Conservation (phyloP, 2,888 invertebrate species). For the Rhingia rostrata region DNA sequence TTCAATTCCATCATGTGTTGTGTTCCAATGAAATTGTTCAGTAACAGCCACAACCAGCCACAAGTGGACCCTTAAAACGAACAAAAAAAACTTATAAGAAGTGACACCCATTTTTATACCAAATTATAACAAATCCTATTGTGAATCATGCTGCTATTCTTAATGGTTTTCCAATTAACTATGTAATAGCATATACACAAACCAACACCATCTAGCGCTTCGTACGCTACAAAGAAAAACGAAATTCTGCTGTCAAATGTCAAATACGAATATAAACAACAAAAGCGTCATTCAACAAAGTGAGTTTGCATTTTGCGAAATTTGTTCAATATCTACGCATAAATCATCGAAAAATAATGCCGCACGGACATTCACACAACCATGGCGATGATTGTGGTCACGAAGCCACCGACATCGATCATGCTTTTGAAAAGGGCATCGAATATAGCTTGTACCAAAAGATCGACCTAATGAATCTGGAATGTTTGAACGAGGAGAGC, state of each 20-base stretch:
- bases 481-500: slow-evolving; percentile 94
- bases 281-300: background rate
- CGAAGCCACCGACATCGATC: slow-evolving; percentile 81
- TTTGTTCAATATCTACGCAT: background rate
- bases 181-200: too few species aligned
- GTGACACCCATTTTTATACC: too few species aligned
- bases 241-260: slow-evolving; percentile 8
- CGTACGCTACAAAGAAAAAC: background rate
- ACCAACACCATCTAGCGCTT: too few species aligned
- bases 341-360: slow-evolving; percentile 77
- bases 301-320: slow-evolving; percentile 26
- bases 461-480: slow-evolving; percentile 93
- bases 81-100: too few species aligned
- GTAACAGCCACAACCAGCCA: too few species aligned
- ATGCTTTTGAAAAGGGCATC: slow-evolving; percentile 82
- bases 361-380: slow-evolving; percentile 81
- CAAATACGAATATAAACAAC: slow-evolving; percentile 21
- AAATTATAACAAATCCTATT: too few species aligned
- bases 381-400: slow-evolving; percentile 80
- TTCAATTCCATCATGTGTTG: too few species aligned
- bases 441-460: slow-evolving; percentile 90
- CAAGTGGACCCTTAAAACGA: too few species aligned
- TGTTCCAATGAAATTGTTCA: too few species aligned
- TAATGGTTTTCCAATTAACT: too few species aligned
- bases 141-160: too few species aligned